Evolutionary conservation across 2,113 vertebrate genomes (phyloP), one percentile per base, ranked within the genome.

Genomic region (Poicephalus meyeri): DNA sequence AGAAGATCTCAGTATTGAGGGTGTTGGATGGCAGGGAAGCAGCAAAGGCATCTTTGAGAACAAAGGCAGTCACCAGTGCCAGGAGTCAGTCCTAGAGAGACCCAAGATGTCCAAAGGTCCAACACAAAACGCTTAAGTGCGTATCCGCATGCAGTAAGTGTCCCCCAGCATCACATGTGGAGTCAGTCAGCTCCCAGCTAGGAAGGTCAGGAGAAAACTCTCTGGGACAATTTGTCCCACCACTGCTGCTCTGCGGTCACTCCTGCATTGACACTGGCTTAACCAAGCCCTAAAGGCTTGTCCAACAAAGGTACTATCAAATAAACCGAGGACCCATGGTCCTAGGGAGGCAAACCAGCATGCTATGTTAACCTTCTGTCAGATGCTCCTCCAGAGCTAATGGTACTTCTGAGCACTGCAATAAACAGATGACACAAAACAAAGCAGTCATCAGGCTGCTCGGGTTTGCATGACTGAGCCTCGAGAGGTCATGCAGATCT

Each of bases 241-340:
- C 28, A 0, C n/a, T 61, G 42, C 26, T 55, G 44, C 33, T 69
- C 58, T 68, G 53, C 8, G 3, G 15, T 31, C 42, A 64, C 58
- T 44, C 35, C 41, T 76, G 33, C 39, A 56, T n/a, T 28, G 41
- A 26, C 35, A 24, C 3, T 15, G n/a, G 1, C 5, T 66, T 33
- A 42, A 79, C 6, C n/a, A 60, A 10, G 65, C 31, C 18, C n/a
- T 12, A 20, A 72, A 76, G 6, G 29, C 37, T 64, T 39, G 24
- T 63, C 31, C 47, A 61, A 33, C 71, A 68, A 3, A 1, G 2
- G 16, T 8, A 16, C 28, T 29, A 50, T 21, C 8, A 19, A 73
- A 49, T 33, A 18, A 46, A 11, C 4, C 0, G 0, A 69, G n/a
- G 24, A 44, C 2, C 7, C 26, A 17, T 1, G 10, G 37, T 39